phyloP scores from a whole-genome alignment of 2,113 vertebrate genomes.

The Mustela nigripes region DNA sequence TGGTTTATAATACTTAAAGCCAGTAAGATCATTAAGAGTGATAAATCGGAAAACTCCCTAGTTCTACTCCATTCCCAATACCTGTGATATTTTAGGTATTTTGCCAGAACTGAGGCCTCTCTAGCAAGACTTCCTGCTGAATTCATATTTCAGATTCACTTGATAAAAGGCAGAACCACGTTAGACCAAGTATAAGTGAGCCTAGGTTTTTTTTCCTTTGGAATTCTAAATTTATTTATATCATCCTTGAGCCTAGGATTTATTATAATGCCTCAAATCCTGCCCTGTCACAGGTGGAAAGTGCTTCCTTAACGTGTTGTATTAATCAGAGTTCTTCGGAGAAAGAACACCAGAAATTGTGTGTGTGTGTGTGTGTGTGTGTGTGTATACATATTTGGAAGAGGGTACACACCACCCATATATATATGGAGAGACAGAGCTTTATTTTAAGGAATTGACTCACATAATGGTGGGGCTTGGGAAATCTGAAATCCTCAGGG shows the following conservation, averaged over 20 bases:
- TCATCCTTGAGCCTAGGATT: constrained; percentile 50
- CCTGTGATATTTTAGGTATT: constrained; percentile 63
- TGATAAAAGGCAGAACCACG: constrained; percentile 67
- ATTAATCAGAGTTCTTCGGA: background rate
- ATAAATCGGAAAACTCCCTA: constrained; percentile 52
- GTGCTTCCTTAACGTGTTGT: background rate
- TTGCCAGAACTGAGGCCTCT: constrained; percentile 26
- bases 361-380: background rate
- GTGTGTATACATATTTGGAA: background rate
- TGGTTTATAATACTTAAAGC: constrained; percentile 46
- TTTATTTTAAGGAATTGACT: constrained; percentile 20
- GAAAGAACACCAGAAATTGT: background rate
- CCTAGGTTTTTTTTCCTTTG: constrained; percentile 66
- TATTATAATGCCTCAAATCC: constrained; percentile 58
- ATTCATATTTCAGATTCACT: constrained; percentile 51
- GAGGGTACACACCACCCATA: background rate
- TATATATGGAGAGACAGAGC: background rate
- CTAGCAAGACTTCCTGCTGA: background rate
- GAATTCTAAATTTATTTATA: constrained; percentile 71
- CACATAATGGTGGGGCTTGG: background rate
- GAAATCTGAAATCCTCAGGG: constrained; percentile 9
- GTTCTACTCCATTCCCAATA: constrained; percentile 8
- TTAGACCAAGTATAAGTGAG: constrained; percentile 65
- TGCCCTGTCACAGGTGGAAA: background rate
- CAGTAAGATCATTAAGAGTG: constrained; percentile 30